Conservation (phyloP, 1,140 invertebrate species). For the Macrosteles quadrilineatus region DNA sequence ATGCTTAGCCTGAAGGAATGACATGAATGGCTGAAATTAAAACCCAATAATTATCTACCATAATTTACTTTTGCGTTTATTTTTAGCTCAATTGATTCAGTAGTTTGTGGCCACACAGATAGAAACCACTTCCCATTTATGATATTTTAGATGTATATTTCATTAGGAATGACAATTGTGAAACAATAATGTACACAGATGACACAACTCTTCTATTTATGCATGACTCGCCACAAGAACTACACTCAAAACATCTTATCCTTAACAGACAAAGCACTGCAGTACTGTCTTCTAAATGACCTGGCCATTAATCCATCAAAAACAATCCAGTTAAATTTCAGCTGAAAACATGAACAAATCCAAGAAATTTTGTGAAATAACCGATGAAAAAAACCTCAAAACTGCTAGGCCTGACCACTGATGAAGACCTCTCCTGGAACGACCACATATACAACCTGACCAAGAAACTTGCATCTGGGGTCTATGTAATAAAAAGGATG, state of each 20-base stretch:
- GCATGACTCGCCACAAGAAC: background rate
- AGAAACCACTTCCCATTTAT: too few species aligned
- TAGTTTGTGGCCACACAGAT: too few species aligned
- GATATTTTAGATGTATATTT: too few species aligned
- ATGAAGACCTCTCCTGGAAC: background rate
- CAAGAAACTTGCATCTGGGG: background rate
- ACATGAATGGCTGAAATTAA: too few species aligned
- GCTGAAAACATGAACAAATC: background rate
- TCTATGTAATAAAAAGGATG: constrained; percentile 4
- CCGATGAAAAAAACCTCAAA: background rate
- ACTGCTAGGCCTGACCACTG: background rate
- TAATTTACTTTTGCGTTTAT: too few species aligned
- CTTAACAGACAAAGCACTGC: constrained; percentile 4
- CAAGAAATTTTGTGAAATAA: background rate
- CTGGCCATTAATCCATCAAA: background rate
- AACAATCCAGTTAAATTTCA: background rate
- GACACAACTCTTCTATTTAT: constrained; percentile 2
- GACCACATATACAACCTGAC: background rate
- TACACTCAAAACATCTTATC: constrained; percentile 1
- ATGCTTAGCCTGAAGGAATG: too few species aligned
- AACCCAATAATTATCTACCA: too few species aligned
- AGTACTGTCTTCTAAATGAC: constrained; percentile 1
- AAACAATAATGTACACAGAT: constrained; percentile 7
- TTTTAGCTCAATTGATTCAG: too few species aligned
- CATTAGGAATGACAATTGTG: background rate